Evolutionary conservation across 2,888 invertebrate genomes (phyloP), one percentile per base, ranked within the genome.

Genomic region (Plemyria rubiginata): DNA sequence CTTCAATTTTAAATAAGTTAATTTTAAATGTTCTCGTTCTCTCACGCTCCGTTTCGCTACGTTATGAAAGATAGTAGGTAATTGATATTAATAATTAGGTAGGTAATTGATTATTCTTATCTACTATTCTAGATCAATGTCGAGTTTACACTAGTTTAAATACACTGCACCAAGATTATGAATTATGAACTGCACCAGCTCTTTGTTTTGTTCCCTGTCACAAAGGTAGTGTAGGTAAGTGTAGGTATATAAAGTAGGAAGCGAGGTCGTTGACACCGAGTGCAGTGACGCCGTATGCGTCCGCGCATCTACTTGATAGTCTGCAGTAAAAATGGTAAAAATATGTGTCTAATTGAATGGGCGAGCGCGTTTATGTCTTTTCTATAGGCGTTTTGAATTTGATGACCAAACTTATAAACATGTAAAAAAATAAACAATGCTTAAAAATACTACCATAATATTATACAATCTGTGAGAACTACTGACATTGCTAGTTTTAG

Each of bases 261-360:
- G 81, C 76, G 66, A 73, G 85, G 85, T 85, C 85, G 75, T 70
- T 78, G 87, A 85, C 88, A 79, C 78, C 67, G 76, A 79, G 82
- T 82, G 85, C 87, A 82, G 78, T 80, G 82, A 80, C 82, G 82
- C 79, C 83, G 84, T 36, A 50, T 50, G 32, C 50, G 80, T 78
- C 73, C 67, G 81, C 83, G 81, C 84, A 81, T 84, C 85, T 85
- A 81, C 83, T 62, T 58, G 41, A 59, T 60, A 45, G 57, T 56
- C 53, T 54, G 54, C 32, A 56, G 66, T 59, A 66, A 66, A 66
- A 66, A 53, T 22, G 13, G 48, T 36, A 54, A 32, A 59, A 50
- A 54, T 11, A 40, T 40, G n/a, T 38, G 41, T n/a, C 11, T 38
- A 16, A 54, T 51, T 45, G 32, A 13, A 58, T 9, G 38, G 16